These are phyloP conservation scores for Oncorhynchus mykiss DNA, from an alignment of 2,113 vertebrate genomes.

Conservation along the genomic window DNA sequence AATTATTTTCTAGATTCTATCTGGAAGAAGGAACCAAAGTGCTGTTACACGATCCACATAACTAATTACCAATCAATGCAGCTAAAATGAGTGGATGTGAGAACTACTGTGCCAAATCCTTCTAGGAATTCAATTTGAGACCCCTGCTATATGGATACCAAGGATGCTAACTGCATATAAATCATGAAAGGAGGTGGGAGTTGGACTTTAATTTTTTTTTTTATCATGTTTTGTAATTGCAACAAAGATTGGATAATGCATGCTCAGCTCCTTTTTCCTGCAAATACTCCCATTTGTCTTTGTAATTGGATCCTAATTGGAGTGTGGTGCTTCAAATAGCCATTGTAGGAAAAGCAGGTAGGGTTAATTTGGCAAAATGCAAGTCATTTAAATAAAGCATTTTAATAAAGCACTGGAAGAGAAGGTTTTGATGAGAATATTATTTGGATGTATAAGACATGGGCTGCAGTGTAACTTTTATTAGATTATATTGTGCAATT, in stretches of 20 bases:
- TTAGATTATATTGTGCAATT: not conserved
- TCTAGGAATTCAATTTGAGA: not conserved
- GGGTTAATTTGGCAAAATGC: not conserved
- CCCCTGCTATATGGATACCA: not conserved
- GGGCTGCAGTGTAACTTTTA: not conserved
- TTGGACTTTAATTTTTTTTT: not conserved
- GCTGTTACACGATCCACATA: no score
- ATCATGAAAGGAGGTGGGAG: not conserved
- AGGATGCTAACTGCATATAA: not conserved
- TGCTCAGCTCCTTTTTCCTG: not conserved
- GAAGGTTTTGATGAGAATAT: not conserved
- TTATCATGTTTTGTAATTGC: not conserved
- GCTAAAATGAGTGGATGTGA: not conserved
- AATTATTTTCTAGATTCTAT: no score
- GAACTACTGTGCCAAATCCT: not conserved
- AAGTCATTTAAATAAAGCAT: not conserved
- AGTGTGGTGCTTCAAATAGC: not conserved
- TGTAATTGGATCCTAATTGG: constrained; percentile 1
- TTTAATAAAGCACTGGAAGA: not conserved
- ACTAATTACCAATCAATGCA: no score
- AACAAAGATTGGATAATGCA: not conserved
- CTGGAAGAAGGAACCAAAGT: no score
- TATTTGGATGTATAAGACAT: not conserved
- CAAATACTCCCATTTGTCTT: not conserved
- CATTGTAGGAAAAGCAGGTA: not conserved